Evolutionary conservation across 2,797 vertebrate species (phyloP).

Genomic region (Neosilurus mollespiculum): DNA sequence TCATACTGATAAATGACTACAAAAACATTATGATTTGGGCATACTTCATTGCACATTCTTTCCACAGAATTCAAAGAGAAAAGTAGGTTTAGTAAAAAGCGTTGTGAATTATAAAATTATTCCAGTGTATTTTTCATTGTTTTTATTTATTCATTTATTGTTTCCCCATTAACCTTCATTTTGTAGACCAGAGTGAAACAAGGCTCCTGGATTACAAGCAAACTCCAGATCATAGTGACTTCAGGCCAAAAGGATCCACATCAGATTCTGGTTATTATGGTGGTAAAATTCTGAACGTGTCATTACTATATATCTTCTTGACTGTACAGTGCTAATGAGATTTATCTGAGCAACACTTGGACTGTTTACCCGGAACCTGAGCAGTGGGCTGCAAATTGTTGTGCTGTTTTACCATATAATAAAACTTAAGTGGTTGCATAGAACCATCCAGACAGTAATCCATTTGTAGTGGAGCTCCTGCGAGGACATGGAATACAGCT

Average conservation of each 20-base stretch:
- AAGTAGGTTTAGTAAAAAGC: background rate
- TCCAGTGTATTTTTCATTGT: background rate
- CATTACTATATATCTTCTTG: background rate
- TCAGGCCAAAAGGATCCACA: background rate
- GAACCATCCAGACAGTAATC: background rate
- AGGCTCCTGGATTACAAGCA: constrained; percentile 7
- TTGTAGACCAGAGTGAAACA: background rate
- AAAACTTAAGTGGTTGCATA: background rate
- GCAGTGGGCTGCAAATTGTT: too few relatives aligned
- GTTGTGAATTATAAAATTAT: background rate
- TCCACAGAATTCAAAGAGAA: background rate
- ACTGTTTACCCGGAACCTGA: background rate
- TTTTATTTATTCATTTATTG: too few relatives aligned
- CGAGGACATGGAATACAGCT: too few relatives aligned
- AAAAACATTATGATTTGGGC: background rate
- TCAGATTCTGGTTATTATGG: constrained; percentile 14
- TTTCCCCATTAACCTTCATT: background rate
- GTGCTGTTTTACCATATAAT: too few relatives aligned
- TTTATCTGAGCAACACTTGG: background rate
- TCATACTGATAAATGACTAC: background rate
- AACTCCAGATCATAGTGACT: background rate
- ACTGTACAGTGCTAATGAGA: background rate
- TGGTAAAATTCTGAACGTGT: constrained; percentile 21
- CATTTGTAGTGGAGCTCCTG: background rate
- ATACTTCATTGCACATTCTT: background rate